Base-by-base conservation (phyloP, 1,140 invertebrate genomes). In the Laodelphax striatellus region DNA sequence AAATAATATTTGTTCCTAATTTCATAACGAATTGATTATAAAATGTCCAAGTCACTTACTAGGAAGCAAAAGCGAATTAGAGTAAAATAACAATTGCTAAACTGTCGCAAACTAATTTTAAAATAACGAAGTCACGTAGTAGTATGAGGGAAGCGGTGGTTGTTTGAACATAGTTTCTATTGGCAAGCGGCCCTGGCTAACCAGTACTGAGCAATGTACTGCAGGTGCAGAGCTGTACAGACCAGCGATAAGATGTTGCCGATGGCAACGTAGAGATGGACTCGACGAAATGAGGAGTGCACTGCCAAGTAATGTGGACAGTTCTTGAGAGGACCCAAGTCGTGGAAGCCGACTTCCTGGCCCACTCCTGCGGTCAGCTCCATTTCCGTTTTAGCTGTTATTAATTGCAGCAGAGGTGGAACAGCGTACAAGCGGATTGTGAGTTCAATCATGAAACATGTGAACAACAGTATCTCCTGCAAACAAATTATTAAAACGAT, bases 251-350 rank as follows among this genome's bases (percentile, higher is more conserved):
- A 70, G 66, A 90, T 80, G 66, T 88, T 89, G 16, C 83, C 84
- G 63, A 86, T 80, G 2, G 86, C 86, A 58, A 87, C 83, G 34
- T 71, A 75, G 38, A 82, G 80, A 69, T 90, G 87, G 21, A 82
- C 75, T 5, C 76, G 76, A 19, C 86, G 77, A 71, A 90, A 90
- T 5, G 77, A 74, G 46, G 75, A 76, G 65, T 87, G 77, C 5
- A 88, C 77, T 60, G 79, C 79, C 59, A 85, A 71, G 70, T 89
- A 89, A 62, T 83, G 80, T 0, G 85, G 83, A 67, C 85, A 88
- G 62, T 84, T 75, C 14, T 79, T 77, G 8, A 89, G 70, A 14
- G 79, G 76, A 14, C 85, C 85, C 1, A 82, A 72, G 19, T 83
- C 72, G 56, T 85, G 77, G 61, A 76, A 76, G 22, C 86, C 87